Evolutionary conservation across 1,140 invertebrate genomes (phyloP).

Genomic region (Mesaphorura yosii): DNA sequence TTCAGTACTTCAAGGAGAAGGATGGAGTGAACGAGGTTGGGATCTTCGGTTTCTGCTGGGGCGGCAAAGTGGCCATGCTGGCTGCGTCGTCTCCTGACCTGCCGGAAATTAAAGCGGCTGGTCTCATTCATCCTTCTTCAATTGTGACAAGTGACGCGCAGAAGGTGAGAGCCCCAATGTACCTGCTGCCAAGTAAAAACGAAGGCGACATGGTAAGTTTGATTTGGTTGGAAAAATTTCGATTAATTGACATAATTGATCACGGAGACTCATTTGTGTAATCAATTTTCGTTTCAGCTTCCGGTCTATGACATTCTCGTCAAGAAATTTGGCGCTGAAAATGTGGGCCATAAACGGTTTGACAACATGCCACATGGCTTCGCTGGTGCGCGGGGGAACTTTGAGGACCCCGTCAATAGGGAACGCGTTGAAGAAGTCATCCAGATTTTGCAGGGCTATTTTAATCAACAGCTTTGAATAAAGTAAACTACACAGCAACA

Average conservation of each 20-base stretch:
- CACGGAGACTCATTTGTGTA: neutral
- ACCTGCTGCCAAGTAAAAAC: slow-evolving; percentile 15
- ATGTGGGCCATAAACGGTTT: slow-evolving; percentile 20
- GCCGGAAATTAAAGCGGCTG: slow-evolving; percentile 20
- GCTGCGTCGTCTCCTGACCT: slow-evolving; percentile 18
- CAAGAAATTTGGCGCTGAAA: slow-evolving; percentile 1
- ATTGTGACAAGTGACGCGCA: slow-evolving; percentile 13
- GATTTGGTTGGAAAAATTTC: neutral
- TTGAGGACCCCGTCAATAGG: slow-evolving; percentile 4
- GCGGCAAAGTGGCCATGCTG: slow-evolving; percentile 20
- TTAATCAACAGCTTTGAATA: neutral
- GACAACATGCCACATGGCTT: slow-evolving; percentile 22
- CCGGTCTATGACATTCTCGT: slow-evolving; percentile 16
- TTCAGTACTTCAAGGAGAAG: slow-evolving; percentile 18
- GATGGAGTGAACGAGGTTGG: slow-evolving; percentile 15
- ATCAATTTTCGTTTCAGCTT: slow-evolving; percentile 3
- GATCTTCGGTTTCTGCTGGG: slow-evolving; percentile 31
- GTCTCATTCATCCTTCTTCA: slow-evolving; percentile 21
- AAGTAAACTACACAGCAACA: too few species aligned
- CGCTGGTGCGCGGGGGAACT: slow-evolving; percentile 16
- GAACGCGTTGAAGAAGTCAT: slow-evolving; percentile 15
- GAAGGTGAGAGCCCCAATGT: slow-evolving; percentile 17
- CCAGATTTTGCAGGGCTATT: slow-evolving; percentile 2
- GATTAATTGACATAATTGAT: slow-evolving; percentile 3
- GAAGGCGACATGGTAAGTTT: slow-evolving; percentile 26